Evolutionary conservation across 2,113 vertebrate genomes (phyloP).

Genomic region (Erythrolamprus reginae): DNA sequence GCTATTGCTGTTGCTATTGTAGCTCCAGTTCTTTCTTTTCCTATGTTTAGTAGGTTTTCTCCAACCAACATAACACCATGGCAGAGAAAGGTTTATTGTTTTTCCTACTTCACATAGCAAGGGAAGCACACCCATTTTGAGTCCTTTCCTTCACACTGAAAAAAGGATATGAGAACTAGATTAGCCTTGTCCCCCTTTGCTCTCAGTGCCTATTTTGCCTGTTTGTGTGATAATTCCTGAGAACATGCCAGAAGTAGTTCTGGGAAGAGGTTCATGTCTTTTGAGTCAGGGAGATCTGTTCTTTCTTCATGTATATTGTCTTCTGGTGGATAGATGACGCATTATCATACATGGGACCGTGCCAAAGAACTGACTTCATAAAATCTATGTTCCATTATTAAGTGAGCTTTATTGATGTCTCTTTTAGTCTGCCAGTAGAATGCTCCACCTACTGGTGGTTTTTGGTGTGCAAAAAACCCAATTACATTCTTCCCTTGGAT

Average conservation of each 20-base stretch:
- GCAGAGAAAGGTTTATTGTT: too few relatives aligned
- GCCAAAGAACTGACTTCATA: background rate
- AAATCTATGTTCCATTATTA: background rate
- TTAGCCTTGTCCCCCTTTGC: background rate
- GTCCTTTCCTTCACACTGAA: background rate
- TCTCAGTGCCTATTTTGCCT: background rate
- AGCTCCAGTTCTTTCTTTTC: background rate
- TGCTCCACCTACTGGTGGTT: background rate
- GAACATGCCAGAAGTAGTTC: background rate
- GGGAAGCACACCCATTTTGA: background rate
- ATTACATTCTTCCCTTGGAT: background rate
- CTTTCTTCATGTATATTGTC: accelerated
- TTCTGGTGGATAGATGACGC: background rate
- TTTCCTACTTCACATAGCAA: background rate
- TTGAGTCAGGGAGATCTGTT: background rate
- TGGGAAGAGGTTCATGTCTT: background rate
- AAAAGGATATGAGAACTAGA: background rate
- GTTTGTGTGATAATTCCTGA: background rate
- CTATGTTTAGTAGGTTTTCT: background rate
- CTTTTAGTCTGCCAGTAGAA: background rate
- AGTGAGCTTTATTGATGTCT: background rate
- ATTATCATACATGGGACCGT: background rate
- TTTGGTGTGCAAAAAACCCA: background rate
- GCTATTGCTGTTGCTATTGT: background rate
- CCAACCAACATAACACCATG: background rate